These are phyloP conservation scores for Perodicticus potto DNA, from an alignment of 2,797 vertebrate species.

Conservation along the genomic window DNA sequence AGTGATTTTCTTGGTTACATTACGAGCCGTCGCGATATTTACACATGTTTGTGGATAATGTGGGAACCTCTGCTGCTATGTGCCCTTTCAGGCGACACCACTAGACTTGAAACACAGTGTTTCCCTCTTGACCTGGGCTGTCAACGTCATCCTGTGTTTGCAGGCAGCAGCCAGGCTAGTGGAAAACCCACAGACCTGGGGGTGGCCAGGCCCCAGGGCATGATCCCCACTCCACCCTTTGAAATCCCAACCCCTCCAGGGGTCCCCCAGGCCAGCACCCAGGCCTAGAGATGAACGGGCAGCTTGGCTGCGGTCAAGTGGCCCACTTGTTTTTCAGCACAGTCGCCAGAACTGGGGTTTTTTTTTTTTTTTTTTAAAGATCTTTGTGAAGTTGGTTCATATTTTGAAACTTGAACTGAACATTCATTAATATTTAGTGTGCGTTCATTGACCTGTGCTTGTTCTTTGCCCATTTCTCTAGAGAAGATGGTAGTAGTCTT, in stretches of 20 bases:
- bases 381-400: background rate
- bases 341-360: background rate
- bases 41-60: slow-evolving; percentile 74
- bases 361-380: background rate
- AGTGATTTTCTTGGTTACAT: slow-evolving; percentile 88
- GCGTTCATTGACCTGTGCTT: background rate
- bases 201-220: background rate
- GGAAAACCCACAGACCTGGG: background rate
- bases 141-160: background rate
- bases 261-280: background rate
- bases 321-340: background rate
- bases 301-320: accelerated
- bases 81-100: slow-evolving; percentile 42
- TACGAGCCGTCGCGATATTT: slow-evolving; percentile 80
- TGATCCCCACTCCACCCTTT: background rate
- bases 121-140: slow-evolving; percentile 45
- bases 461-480: background rate
- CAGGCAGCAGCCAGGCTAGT: background rate
- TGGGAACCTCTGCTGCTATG: slow-evolving; percentile 58
- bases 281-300: background rate
- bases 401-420: background rate
- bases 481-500: background rate
- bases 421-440: background rate
- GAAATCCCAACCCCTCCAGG: background rate
- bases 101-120: background rate